A percentile compares a stretch with the other conserved stretches of the same genome.
Conservation (phyloP, 2,797 vertebrate species). For the Geotria australis region DNA sequence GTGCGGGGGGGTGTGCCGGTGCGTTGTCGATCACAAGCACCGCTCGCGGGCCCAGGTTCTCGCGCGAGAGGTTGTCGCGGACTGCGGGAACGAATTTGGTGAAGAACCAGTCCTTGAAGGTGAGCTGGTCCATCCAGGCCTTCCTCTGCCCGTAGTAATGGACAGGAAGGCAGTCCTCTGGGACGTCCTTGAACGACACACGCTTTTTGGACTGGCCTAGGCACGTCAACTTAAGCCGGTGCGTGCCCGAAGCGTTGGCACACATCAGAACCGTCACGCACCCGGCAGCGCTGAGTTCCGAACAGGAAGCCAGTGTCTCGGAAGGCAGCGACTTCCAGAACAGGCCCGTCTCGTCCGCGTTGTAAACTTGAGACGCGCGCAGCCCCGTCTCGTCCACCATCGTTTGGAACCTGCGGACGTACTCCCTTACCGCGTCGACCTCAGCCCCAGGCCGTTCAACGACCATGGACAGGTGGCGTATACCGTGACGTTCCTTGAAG, state of each 20-base stretch:
- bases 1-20: neutral
- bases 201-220: slow-evolving; percentile 4
- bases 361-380: slow-evolving; percentile 3
- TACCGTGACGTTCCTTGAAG: slow-evolving; percentile 6
- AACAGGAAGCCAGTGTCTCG: slow-evolving; percentile 2
- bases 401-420: slow-evolving; percentile 3
- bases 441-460: slow-evolving; percentile 1
- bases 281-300: slow-evolving; percentile 3
- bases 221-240: slow-evolving; percentile 3
- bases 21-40: neutral
- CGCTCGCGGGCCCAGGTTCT: neutral
- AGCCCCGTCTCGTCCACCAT: slow-evolving; percentile 4
- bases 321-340: slow-evolving; percentile 5
- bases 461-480: slow-evolving; percentile 2
- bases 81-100: neutral
- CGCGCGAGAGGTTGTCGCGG: neutral
- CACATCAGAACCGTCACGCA: slow-evolving; percentile 3
- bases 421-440: slow-evolving; percentile 3
- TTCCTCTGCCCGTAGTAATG: slow-evolving; percentile 3
- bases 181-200: slow-evolving; percentile 1
- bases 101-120: neutral
- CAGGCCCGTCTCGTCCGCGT: slow-evolving; percentile 3
- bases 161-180: slow-evolving; percentile 1
- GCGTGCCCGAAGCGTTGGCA: slow-evolving; percentile 5
- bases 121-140: slow-evolving; percentile 3